phyloP scores from a whole-genome alignment of 1,140 invertebrate species.

The Phthorimaea operculella region DNA sequence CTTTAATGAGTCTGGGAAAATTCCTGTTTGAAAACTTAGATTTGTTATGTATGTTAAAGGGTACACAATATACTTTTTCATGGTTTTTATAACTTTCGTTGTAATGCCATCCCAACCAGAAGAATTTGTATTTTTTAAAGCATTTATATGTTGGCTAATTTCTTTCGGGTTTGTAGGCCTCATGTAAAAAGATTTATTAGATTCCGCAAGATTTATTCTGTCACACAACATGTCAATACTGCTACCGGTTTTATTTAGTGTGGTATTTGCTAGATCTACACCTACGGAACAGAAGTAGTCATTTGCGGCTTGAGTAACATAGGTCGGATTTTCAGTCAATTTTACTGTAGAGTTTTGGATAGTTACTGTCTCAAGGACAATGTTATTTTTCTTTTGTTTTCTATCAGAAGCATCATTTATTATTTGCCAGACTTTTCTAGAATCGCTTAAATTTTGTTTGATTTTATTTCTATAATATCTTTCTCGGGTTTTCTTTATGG shows the following conservation, averaged over 20 bases:
- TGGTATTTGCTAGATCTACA: not conserved
- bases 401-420: too few relatives aligned
- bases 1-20: slow-evolving; percentile 2
- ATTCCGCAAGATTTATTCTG: not conserved
- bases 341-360: not conserved
- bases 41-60: not conserved
- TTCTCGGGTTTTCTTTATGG: not conserved
- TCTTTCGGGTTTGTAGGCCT: not conserved
- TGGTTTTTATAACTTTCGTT: not conserved
- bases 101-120: slow-evolving; percentile 1
- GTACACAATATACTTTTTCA: not conserved
- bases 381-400: not conserved
- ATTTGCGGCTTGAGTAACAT: not conserved
- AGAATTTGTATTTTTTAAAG: not conserved
- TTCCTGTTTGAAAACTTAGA: not conserved
- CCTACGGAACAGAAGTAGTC: not conserved
- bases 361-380: not conserved
- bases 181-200: not conserved
- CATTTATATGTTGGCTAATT: not conserved
- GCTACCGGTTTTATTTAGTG: not conserved
- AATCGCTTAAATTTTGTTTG: not conserved
- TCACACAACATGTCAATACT: not conserved
- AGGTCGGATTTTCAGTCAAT: not conserved
- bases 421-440: not conserved
- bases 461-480: not conserved